Evolutionary conservation across 2,113 vertebrate species (phyloP), one percentile per base, ranked within the genome.

Genomic region (Merops nubicus): DNA sequence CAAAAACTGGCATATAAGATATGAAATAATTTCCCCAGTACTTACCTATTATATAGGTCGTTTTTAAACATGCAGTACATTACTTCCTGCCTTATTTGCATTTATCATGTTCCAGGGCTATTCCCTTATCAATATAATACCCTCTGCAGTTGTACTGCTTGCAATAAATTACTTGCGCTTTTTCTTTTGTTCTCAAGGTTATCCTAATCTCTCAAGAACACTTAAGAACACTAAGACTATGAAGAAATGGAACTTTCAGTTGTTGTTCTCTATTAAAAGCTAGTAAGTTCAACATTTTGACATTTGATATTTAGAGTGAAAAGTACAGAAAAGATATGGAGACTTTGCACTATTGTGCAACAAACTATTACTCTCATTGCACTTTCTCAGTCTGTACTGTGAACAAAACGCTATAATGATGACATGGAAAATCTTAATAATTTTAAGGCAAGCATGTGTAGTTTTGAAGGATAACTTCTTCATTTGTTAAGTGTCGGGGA

Each of bases 171-270:
- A 59, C 69, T 93, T 93, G 42, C 89, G 65, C 43, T 90, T 95
- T 95, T 94, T 34, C 73, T 92, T 95, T 96, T 90, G 43, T 94
- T 91, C 77, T 95, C 95, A 93, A 95, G 74, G 88, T 95, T 96
- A 88, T 77, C 51, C 67, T 83, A 57, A 70, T 88, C 85, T 88
- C 88, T 81, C 56, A 91, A 88, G 89, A 91, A 78, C 63, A 47
- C 69, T 76, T 94, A 43, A 63, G 76, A 76, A 72, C 62, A 60
- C 33, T 34, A 68, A 85, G 29, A 28, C 73, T 80, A 9, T 50
- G 85, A 93, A 93, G 64, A 88, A 80, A 73, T 82, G 34, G 45
- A 82, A 85, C 47, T 80, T 93, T n/a, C n/a, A n/a, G n/a, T n/a
- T n/a, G n/a, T n/a, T n/a, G n/a, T n/a, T n/a, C n/a, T n/a, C 53